Percentiles rank a stretch among this genome's conserved stretches.
These are phyloP conservation scores for Lates calcarifer DNA, from an alignment of 2,113 vertebrate genomes.

Conservation along the genomic window DNA sequence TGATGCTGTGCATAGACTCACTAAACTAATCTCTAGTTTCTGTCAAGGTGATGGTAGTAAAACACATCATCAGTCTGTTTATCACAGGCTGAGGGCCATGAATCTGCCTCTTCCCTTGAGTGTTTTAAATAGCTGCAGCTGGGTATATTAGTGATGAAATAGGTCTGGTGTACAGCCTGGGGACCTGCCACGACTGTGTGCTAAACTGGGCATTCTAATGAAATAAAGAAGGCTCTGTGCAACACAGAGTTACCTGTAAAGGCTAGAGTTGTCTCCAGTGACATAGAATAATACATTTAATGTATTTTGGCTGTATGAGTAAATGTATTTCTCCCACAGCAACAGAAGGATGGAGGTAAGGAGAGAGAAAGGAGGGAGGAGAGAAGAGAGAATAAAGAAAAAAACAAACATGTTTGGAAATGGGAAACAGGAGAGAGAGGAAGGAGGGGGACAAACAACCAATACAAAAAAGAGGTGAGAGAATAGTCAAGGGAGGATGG, in stretches of 20 bases:
- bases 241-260: conserved; percentile 73
- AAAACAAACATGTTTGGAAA: conserved; percentile 50
- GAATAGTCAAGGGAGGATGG: conserved; percentile 44
- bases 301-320: conserved; percentile 74
- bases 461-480: conserved; percentile 11
- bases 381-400: conserved; percentile 47
- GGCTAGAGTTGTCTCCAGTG: conserved; percentile 69
- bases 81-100: conserved; percentile 47
- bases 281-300: conserved; percentile 80
- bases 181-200: conserved; percentile 67
- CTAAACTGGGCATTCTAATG: conserved; percentile 77
- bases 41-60: conserved; percentile 36
- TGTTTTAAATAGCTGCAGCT: conserved; percentile 66
- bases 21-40: conserved; percentile 28
- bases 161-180: conserved; percentile 60
- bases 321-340: conserved; percentile 73
- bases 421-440: conserved; percentile 11
- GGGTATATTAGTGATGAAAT: conserved; percentile 67
- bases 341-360: conserved; percentile 51
- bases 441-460: conserved; percentile 48
- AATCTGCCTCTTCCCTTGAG: conserved; percentile 60
- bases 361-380: conserved; percentile 27
- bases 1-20: conserved; percentile 5
- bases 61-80: conserved; percentile 50
- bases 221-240: conserved; percentile 74